A percentile compares a stretch with the other conserved stretches of the same genome.
Conservation (phyloP, 2,888 invertebrate species). For the Drosophila neonasuta region DNA sequence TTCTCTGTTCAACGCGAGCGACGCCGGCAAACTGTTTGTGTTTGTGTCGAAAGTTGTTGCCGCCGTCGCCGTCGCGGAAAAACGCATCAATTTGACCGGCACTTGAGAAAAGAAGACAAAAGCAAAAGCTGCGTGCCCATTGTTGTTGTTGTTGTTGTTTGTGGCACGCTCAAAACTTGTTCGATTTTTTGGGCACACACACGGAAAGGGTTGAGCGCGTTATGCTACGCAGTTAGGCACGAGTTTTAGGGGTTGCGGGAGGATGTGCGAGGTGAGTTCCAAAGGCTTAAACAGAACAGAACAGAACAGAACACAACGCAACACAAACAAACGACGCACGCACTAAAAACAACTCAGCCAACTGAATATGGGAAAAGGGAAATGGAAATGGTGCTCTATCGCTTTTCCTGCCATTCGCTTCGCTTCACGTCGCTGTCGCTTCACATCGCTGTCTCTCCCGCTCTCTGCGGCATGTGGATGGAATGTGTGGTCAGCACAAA, state of each 20-base stretch:
- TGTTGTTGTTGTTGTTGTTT: constrained; percentile 43
- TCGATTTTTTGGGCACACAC: constrained; percentile 56
- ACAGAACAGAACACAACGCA: constrained; percentile 2
- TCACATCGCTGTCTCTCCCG: constrained; percentile 16
- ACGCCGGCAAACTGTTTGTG: constrained; percentile 66
- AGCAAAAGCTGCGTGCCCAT: constrained; percentile 71
- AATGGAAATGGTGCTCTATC: constrained; percentile 17
- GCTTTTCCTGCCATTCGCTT: constrained; percentile 10
- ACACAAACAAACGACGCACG: constrained; percentile 58
- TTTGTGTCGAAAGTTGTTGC: constrained; percentile 56
- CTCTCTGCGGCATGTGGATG: constrained; percentile 41
- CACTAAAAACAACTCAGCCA: constrained; percentile 54
- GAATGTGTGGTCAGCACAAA: constrained; percentile 67
- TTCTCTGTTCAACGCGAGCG: constrained; percentile 60
- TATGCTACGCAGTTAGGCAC: constrained; percentile 37
- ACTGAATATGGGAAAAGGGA: constrained; percentile 19
- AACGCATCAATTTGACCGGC: constrained; percentile 73
- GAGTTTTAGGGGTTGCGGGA: constrained; percentile 35
- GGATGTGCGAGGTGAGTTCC: background rate
- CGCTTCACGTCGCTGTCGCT: too few species aligned
- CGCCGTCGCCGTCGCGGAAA: constrained; percentile 57
- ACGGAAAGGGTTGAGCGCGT: constrained; percentile 57
- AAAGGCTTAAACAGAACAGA: constrained; percentile 14
- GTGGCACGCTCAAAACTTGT: constrained; percentile 63
- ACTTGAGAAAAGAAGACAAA: constrained; percentile 71